phyloP scores from a whole-genome alignment of 2,797 vertebrate species.

The Spinus olivaceus region DNA sequence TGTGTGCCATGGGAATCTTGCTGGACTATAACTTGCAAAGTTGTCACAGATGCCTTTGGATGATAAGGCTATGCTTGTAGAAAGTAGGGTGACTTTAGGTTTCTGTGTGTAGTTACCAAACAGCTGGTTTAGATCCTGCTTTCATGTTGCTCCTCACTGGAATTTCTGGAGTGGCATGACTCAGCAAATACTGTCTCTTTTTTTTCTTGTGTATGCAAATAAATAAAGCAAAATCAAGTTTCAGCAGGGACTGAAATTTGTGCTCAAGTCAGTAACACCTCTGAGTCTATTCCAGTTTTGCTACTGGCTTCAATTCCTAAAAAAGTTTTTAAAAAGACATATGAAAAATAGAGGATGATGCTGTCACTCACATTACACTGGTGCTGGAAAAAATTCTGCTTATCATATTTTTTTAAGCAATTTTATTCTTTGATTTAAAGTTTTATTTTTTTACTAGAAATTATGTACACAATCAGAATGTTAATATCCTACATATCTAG shows the following conservation, averaged over 20 bases:
- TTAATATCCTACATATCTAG: background rate
- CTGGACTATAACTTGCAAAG: background rate
- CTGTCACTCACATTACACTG: background rate
- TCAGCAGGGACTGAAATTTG: background rate
- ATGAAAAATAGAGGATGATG: background rate
- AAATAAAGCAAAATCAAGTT: background rate
- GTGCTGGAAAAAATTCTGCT: background rate
- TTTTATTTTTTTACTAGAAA: background rate
- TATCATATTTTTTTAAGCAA: fast-evolving
- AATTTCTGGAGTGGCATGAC: background rate
- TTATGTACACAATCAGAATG: background rate
- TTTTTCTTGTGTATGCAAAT: background rate
- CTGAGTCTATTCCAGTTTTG: background rate
- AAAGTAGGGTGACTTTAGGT: background rate
- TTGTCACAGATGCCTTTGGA: background rate
- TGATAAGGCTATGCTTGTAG: background rate
- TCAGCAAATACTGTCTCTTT: background rate
- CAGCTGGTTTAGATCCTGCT: background rate
- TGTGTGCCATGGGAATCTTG: fast-evolving
- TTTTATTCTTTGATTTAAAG: background rate
- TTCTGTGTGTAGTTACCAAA: background rate
- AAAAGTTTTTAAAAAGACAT: fast-evolving
- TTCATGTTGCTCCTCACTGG: background rate
- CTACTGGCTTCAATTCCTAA: background rate
- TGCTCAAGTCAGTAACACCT: background rate